Evolutionary conservation across 1,140 invertebrate species (phyloP).

Genomic region (Trypoxylus dichotomus): DNA sequence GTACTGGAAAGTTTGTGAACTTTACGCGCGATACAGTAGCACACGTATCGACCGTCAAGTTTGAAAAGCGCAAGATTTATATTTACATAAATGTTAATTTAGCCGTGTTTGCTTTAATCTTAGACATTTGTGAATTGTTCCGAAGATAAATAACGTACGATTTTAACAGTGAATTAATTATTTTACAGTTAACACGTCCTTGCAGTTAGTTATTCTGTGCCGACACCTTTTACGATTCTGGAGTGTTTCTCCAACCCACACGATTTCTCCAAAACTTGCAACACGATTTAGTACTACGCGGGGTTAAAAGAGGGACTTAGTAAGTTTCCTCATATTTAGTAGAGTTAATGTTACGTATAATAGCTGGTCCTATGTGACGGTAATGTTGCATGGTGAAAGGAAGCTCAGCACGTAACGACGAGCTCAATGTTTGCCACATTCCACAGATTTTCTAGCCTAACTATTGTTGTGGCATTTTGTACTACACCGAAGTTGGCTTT

Average conservation of each 20-base stretch:
- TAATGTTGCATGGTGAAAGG: too few species aligned
- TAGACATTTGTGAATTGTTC: constrained; percentile 31
- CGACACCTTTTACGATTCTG: neutral
- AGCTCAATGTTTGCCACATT: too few species aligned
- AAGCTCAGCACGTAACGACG: too few species aligned
- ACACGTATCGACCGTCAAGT: neutral
- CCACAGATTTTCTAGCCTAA: too few species aligned
- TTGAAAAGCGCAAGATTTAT: constrained; percentile 28
- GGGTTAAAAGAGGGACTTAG: too few species aligned
- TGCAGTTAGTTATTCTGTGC: neutral
- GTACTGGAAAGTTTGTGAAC: neutral
- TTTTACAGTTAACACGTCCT: neutral
- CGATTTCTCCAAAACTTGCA: too few species aligned
- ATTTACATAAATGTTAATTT: constrained; percentile 33
- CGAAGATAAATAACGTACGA: neutral
- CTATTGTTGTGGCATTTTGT: too few species aligned
- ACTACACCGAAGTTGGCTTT: too few species aligned
- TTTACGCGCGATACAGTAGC: neutral
- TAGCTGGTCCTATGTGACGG: too few species aligned
- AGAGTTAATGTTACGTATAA: too few species aligned
- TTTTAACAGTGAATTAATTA: constrained; percentile 23
- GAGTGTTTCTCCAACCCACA: neutral
- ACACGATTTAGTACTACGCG: too few species aligned
- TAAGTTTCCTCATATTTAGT: too few species aligned
- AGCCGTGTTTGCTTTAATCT: constrained; percentile 27